Evolutionary conservation across 2,888 invertebrate species (phyloP), one percentile per base, ranked within the genome.

Genomic region (Cerastis rubricosa): DNA sequence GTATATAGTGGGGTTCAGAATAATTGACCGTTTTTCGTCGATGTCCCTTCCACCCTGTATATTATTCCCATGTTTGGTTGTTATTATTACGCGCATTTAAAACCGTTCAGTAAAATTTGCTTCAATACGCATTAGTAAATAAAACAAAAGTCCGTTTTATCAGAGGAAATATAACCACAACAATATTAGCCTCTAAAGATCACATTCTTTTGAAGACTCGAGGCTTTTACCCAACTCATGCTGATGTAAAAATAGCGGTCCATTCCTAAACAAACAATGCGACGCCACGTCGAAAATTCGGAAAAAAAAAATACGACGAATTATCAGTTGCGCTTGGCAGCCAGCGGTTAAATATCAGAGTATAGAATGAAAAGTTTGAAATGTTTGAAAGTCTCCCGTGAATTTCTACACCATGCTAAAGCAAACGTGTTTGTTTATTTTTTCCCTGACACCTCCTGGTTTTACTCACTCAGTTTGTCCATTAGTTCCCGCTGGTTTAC

Each of bases 381-480:
- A 89, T 91, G 89, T 93, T 92, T 89, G 82, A 81, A 88, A 87
- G 86, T 64, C 83, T 88, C 85, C 74, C 79, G 86, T 85, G 84
- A 90, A 86, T 88, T 88, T 91, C 89, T 85, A 84, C 85, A 74
- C 76, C 68, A 74, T 66, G 79, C 74, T 68, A 61, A 86, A 86
- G 73, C 73, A 22, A 72, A 71, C 66, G 77, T 74, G 59, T 47
- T 76, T 72, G 91, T 93, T 93, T 94, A 93, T 95, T 95, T 94
- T 94, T 92, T 90, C 84, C 88, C 76, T 91, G 88, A 92, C 96
- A 84, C 92, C 97, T 90, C 94, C 96, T 92, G 97, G 95, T 94
- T 96, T 95, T 77, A 90, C 96, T 94, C 97, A 97, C 87, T 97
- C 97, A 71, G 91, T 95, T 76, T 96, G 95, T 93, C 97, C 97